phyloP scores from a whole-genome alignment of 2,888 invertebrate genomes.

The Apoda limacodes region DNA sequence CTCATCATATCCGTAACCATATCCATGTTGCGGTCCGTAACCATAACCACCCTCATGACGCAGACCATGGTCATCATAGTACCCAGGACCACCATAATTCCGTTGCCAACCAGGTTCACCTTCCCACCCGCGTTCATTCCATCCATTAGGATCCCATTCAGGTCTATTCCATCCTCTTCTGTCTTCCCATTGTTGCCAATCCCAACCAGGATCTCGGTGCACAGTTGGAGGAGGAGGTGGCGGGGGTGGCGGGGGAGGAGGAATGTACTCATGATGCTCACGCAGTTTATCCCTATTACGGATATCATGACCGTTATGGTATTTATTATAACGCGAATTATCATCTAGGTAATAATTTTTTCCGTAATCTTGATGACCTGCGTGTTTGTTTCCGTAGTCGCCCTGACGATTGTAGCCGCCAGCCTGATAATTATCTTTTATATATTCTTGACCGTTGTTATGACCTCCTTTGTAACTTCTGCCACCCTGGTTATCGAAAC shows the following conservation, averaged over 20 bases:
- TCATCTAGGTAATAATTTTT: conserved; percentile 61
- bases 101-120: conserved; percentile 33
- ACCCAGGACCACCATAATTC: conserved; percentile 52
- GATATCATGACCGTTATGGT: conserved; percentile 45
- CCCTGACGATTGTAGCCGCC: conserved; percentile 51
- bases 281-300: conserved; percentile 46
- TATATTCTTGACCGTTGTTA: conserved; percentile 51
- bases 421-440: conserved; percentile 45
- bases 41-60: conserved; percentile 55
- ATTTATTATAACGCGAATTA: conserved; percentile 46
- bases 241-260: no score
- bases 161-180: conserved; percentile 30
- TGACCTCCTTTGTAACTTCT: conserved; percentile 52
- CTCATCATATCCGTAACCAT: conserved; percentile 52
- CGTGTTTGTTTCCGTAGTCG: conserved; percentile 48
- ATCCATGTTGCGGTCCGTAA: conserved; percentile 47
- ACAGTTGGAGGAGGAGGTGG: conserved; percentile 31
- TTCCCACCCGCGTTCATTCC: conserved; percentile 34
- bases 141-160: conserved; percentile 32
- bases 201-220: conserved; percentile 41
- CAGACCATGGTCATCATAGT: conserved; percentile 50
- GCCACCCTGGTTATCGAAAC: conserved; percentile 50
- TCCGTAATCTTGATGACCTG: conserved; percentile 50
- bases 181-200: conserved; percentile 43
- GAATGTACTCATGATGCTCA: conserved; percentile 39